These are phyloP conservation scores for Hydrozoanthus tunicans DNA, from an alignment of 64 coral and sea anemone genomes.

Conservation along the genomic window DNA sequence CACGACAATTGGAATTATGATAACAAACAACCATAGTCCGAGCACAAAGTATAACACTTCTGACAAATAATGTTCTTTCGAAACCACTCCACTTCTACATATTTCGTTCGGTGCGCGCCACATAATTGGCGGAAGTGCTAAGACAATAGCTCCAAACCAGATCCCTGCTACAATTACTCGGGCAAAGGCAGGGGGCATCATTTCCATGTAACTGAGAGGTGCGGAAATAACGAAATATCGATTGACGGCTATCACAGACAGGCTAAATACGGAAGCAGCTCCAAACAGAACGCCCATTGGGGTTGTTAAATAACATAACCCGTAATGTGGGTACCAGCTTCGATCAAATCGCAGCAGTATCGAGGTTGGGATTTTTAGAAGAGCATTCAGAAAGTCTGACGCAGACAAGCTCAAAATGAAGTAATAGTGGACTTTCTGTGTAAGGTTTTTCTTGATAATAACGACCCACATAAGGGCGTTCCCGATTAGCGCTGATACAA, in stretches of 20 bases:
- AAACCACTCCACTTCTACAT: slow-evolving; percentile 83
- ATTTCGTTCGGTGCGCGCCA: slow-evolving; percentile 83
- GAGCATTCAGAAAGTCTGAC: slow-evolving; percentile 84
- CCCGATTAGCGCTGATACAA: slow-evolving; percentile 74
- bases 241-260: slow-evolving; percentile 88
- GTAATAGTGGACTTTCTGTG: slow-evolving; percentile 90
- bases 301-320: slow-evolving; percentile 90
- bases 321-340: slow-evolving; percentile 94
- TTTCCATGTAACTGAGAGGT: slow-evolving; percentile 83
- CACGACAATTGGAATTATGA: slow-evolving; percentile 73
- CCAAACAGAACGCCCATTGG: slow-evolving; percentile 97
- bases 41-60: slow-evolving; percentile 94
- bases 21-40: slow-evolving; percentile 92
- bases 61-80: slow-evolving; percentile 75
- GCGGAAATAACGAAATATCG: slow-evolving; percentile 89
- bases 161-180: slow-evolving; percentile 80
- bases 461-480: slow-evolving; percentile 79
- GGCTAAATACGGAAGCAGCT: slow-evolving; percentile 84
- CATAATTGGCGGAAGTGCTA: slow-evolving; percentile 81
- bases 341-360: slow-evolving; percentile 79
- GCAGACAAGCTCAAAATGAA: slow-evolving; percentile 86
- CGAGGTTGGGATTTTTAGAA: slow-evolving; percentile 91
- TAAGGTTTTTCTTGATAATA: slow-evolving; percentile 75
- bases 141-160: slow-evolving; percentile 72
- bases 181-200: slow-evolving; percentile 83